Evolutionary conservation across 2,888 invertebrate species (phyloP).

Genomic region (Thumatha senex): DNA sequence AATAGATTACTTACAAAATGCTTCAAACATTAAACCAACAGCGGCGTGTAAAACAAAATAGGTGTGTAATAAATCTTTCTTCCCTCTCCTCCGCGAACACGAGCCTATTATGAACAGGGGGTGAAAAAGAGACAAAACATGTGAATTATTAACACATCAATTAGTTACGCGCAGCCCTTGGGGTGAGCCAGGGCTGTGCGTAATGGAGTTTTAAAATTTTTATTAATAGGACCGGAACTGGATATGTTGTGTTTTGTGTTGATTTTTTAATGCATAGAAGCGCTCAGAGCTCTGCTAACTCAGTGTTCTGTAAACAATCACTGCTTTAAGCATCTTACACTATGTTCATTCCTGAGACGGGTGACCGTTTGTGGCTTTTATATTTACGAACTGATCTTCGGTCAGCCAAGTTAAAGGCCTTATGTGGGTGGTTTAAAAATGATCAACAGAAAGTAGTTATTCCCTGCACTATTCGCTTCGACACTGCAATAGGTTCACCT

Average conservation of each 20-base stretch:
- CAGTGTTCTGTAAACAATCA: too few species aligned
- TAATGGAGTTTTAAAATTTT: conserved; percentile 28
- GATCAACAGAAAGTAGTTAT: too few species aligned
- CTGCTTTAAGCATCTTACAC: too few species aligned
- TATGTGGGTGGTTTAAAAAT: too few species aligned
- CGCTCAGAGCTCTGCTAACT: too few species aligned
- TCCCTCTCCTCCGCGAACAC: neutral
- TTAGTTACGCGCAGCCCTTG: conserved; percentile 14
- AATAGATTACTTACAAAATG: conserved; percentile 7
- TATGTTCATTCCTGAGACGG: too few species aligned
- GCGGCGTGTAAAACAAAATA: conserved; percentile 6
- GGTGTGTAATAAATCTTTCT: conserved; percentile 6
- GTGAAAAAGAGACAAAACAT: conserved; percentile 14
- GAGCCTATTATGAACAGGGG: conserved; percentile 8
- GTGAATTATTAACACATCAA: conserved; percentile 20
- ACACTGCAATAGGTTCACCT: too few species aligned
- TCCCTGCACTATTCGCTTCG: too few species aligned
- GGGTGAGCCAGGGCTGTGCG: conserved; percentile 13
- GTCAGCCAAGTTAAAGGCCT: too few species aligned
- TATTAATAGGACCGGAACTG: conserved; percentile 31
- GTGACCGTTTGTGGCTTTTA: too few species aligned
- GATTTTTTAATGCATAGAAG: neutral
- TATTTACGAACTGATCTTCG: too few species aligned
- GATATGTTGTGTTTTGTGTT: conserved; percentile 7
- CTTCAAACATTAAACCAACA: conserved; percentile 2